phyloP scores from a whole-genome alignment of 2,888 invertebrate genomes.

The Agrotis exclamationis region DNA sequence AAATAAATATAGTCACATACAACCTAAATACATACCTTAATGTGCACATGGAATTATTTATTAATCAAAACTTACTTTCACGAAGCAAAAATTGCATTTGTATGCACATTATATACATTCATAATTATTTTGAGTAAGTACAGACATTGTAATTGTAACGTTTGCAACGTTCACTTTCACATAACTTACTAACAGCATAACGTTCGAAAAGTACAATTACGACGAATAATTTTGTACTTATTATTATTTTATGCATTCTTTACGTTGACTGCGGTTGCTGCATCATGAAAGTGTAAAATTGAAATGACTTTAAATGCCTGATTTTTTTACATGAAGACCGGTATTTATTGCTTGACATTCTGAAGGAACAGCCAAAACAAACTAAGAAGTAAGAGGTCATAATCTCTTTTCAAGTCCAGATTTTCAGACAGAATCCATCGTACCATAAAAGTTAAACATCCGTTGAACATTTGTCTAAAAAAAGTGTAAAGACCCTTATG shows the following conservation, averaged over 20 bases:
- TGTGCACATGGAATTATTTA: conserved; percentile 30
- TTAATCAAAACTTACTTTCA: conserved; percentile 41
- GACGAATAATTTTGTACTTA: neutral
- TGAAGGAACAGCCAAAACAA: too few relatives aligned
- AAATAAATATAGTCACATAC: neutral
- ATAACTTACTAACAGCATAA: neutral
- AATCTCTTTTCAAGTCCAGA: too few relatives aligned
- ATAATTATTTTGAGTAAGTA: conserved; percentile 24
- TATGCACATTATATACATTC: conserved; percentile 42
- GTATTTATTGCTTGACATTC: too few relatives aligned
- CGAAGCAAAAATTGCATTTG: conserved; percentile 28
- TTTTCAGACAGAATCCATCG: too few relatives aligned
- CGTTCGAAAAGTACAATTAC: conserved; percentile 10
- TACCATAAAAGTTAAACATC: too few relatives aligned
- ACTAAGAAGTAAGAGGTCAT: too few relatives aligned
- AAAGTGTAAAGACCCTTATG: too few relatives aligned
- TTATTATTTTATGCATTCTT: neutral
- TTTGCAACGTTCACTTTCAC: conserved; percentile 38
- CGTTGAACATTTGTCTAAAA: too few relatives aligned
- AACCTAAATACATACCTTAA: conserved; percentile 42
- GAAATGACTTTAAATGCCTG: too few relatives aligned
- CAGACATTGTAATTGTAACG: conserved; percentile 16
- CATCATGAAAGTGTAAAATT: too few relatives aligned
- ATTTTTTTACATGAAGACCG: too few relatives aligned
- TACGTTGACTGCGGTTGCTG: too few relatives aligned